Evolutionary conservation across 2,888 invertebrate genomes (phyloP).

Genomic region (Temnothorax unifasciatus): DNA sequence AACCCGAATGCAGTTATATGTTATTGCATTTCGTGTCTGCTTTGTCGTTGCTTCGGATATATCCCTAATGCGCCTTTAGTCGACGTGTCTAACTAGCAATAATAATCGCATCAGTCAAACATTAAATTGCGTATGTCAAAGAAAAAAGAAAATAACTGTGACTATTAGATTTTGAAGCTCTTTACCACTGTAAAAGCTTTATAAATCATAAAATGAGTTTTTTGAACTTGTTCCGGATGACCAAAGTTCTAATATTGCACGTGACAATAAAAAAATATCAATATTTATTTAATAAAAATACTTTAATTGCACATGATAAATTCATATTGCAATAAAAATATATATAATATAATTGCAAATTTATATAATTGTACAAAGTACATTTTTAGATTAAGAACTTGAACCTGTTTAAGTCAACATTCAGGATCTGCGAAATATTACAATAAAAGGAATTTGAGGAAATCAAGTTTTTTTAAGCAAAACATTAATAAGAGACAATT

Average conservation of each 20-base stretch:
- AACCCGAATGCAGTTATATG: slow-evolving; percentile 33
- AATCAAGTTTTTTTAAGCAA: neutral
- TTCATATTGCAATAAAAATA: neutral
- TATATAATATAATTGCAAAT: neutral
- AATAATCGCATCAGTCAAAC: slow-evolving; percentile 10
- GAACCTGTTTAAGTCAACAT: neutral
- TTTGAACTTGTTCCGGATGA: neutral
- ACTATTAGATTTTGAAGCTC: neutral
- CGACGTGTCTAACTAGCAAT: slow-evolving; percentile 4
- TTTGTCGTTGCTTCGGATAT: slow-evolving; percentile 21
- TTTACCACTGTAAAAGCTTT: slow-evolving; percentile 1
- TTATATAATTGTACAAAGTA: neutral
- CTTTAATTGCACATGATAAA: neutral
- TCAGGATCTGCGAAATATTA: neutral
- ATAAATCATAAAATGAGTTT: neutral
- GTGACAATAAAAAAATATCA: neutral
- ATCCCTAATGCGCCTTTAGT: slow-evolving; percentile 5
- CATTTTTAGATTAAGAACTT: neutral
- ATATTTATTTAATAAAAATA: neutral
- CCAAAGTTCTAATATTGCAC: neutral
- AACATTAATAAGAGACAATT: neutral
- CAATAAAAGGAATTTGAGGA: neutral
- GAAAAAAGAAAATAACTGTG: neutral
- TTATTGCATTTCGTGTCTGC: slow-evolving; percentile 45
- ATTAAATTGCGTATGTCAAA: neutral